phyloP scores from a whole-genome alignment of 2,888 invertebrate species.

The Dryococelus australis region DNA sequence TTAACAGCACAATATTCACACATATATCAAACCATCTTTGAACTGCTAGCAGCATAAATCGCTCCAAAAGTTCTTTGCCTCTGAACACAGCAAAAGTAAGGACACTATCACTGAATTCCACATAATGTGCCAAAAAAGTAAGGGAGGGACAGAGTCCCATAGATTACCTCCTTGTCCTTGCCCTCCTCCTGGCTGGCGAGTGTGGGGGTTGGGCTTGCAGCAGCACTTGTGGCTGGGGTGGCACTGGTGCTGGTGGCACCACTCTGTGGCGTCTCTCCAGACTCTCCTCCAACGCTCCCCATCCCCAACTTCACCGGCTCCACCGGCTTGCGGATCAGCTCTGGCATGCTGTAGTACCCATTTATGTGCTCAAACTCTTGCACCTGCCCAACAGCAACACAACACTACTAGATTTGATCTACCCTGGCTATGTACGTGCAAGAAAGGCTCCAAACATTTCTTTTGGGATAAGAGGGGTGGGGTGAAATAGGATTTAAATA shows the following conservation, averaged over 20 bases:
- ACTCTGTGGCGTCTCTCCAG: constrained; percentile 59
- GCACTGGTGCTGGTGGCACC: constrained; percentile 61
- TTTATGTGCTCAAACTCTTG: constrained; percentile 99
- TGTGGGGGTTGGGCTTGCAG: constrained; percentile 77
- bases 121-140: no score
- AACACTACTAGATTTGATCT: not conserved
- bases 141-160: no score
- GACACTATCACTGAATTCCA: no score
- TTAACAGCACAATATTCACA: no score
- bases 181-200: constrained; percentile 53
- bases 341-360: constrained; percentile 97
- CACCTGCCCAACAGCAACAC: constrained; percentile 64
- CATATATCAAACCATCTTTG: no score
- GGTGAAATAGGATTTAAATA: no score
- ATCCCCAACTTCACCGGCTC: constrained; percentile 67
- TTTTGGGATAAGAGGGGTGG: no score
- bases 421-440: no score
- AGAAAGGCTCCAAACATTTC: no score
- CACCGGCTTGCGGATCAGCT: constrained; percentile 81
- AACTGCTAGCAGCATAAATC: no score
- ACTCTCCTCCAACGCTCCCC: constrained; percentile 51
- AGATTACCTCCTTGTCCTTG: constrained; percentile 47
- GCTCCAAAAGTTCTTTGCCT: no score
- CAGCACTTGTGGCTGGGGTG: constrained; percentile 60
- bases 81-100: no score